Base-by-base conservation (phyloP, 2,888 invertebrate genomes). In the Apeira syringaria region DNA sequence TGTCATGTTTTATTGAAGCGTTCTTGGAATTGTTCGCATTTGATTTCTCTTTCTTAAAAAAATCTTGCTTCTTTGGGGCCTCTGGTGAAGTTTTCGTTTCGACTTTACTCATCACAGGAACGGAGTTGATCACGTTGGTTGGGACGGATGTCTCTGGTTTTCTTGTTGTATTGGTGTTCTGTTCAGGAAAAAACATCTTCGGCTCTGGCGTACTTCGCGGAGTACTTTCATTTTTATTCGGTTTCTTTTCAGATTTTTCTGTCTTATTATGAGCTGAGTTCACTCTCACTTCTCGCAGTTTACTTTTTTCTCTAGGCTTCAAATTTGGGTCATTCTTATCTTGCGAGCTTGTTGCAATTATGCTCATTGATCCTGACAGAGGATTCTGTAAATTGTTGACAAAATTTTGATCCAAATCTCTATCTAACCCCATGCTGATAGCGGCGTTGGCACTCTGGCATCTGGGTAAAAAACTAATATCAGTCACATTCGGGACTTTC, bases 31-130 rank as follows among this genome's bases (percentile, higher is more conserved):
- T 90, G 8, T 74, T 63, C 7, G 72, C 61, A 58, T 62, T 88
- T 1, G 83, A 80, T 61, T 87, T 91, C 63, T 84, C 88, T 49
- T 90, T 89, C 75, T 90, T 90, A 73, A 80, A 90, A 81, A 81
- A 86, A 72, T 90, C 90, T 64, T 88, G 89, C 40, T 90, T 90
- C 51, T 90, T 90, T 1, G 84, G 81, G 5, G 82, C 75, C 44
- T 90, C 90, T 5, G 64, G 73, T 2, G 64, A 74, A 2, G 72
- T 49, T 63, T 89, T 90, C 0, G 76, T 61, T 8, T 90, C 89
- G 1, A 68, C 68, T 63, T 89, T 89, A 53, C 67, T 77, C 0
- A 80, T 74, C 9, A 82, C 71, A n/a, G 82, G 62, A 12, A 68
- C 73, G 0, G 84, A 75, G 56, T 87, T 89, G 13, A 88, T 89